These are phyloP conservation scores for Sinohyriopsis cumingii DNA, from an alignment of 2,888 invertebrate genomes.

Conservation along the genomic window DNA sequence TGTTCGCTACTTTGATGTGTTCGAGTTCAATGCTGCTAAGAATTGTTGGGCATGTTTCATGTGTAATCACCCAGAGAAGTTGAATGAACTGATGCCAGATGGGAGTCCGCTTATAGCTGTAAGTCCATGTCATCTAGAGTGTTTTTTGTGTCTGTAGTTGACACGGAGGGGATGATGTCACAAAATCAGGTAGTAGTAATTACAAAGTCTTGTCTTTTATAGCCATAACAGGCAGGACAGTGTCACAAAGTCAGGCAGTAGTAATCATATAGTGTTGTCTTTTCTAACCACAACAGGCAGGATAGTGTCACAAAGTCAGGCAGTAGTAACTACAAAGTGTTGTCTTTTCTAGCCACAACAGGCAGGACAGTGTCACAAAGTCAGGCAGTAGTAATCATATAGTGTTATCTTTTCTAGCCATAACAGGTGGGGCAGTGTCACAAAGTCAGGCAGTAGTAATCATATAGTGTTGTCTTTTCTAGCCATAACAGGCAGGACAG, in stretches of 20 bases:
- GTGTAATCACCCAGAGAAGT: slow-evolving; percentile 93
- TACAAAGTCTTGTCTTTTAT: too few species aligned
- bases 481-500: not conserved
- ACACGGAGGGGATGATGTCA: not conserved
- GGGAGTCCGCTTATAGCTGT: slow-evolving; percentile 88
- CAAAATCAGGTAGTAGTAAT: not conserved
- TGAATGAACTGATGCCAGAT: slow-evolving; percentile 86
- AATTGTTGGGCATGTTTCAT: slow-evolving; percentile 91
- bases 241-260: not conserved
- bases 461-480: not conserved
- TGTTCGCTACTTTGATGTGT: slow-evolving; percentile 93
- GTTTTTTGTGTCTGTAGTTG: not conserved
- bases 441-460: too few species aligned
- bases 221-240: not conserved
- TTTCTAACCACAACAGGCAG: not conserved
- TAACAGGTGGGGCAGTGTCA: not conserved
- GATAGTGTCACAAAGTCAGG: not conserved
- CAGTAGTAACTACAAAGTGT: too few species aligned
- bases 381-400: too few species aligned
- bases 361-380: not conserved
- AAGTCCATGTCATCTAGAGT: slow-evolving; percentile 17
- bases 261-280: too few species aligned
- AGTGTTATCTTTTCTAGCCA: not conserved
- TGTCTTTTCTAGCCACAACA: not conserved
- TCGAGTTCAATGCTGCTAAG: slow-evolving; percentile 82